phyloP scores from a whole-genome alignment of 2,797 vertebrate genomes.

The Ptychadena robeensis region DNA sequence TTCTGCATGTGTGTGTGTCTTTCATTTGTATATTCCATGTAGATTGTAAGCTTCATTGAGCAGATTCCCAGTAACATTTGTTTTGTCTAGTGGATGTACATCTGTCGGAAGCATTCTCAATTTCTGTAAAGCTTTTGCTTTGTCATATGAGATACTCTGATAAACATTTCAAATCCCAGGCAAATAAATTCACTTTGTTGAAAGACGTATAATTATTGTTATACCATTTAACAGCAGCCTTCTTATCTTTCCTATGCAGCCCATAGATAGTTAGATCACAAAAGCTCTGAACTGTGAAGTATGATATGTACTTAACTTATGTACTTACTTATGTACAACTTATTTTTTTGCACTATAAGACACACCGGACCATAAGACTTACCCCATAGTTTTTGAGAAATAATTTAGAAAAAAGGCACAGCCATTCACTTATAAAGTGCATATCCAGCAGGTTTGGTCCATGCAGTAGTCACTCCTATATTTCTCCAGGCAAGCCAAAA shows the following conservation, averaged over 20 bases:
- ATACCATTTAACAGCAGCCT: no score
- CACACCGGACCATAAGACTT: no score
- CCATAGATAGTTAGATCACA: background rate
- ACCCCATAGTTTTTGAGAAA: no score
- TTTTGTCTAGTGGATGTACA: background rate
- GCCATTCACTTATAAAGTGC: no score
- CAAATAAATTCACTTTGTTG: background rate
- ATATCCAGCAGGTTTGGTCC: no score
- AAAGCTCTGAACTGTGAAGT: background rate
- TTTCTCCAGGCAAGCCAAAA: no score
- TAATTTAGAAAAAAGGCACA: no score
- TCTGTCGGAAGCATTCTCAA: background rate
- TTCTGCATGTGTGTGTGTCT: background rate
- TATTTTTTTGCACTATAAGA: no score
- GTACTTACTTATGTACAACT: no score
- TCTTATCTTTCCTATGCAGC: no score
- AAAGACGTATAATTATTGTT: background rate
- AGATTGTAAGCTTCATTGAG: slow-evolving; percentile 36
- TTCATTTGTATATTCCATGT: background rate
- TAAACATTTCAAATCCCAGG: background rate
- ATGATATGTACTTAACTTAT: no score
- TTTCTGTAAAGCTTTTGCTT: background rate
- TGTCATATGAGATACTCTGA: background rate
- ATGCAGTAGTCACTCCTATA: no score
- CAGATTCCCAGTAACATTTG: slow-evolving; percentile 1